These are phyloP conservation scores for Apostichopus californicus DNA, from an alignment of 35 echinoderm and acorn worm species.

Conservation along the genomic window DNA sequence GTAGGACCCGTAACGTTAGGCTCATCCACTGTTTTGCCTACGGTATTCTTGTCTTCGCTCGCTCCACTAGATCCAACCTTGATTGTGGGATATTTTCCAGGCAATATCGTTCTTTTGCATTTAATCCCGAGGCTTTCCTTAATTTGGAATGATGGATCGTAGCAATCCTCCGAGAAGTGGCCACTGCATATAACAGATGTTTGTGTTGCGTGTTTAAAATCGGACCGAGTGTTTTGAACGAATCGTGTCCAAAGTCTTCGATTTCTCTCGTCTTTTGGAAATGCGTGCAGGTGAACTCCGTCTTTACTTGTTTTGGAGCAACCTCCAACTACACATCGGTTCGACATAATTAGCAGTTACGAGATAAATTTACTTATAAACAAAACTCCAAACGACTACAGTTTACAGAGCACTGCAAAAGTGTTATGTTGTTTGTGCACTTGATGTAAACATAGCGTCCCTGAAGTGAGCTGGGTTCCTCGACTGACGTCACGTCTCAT, in stretches of 20 bases:
- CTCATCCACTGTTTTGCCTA: background rate
- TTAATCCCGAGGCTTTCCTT: background rate
- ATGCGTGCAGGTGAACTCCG: background rate
- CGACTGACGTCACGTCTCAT: too few relatives aligned
- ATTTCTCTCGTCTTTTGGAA: conserved; percentile 4
- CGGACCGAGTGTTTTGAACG: background rate
- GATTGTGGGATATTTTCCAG: background rate
- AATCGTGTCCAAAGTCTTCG: conserved; percentile 16
- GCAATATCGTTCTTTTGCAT: background rate
- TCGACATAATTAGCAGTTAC: background rate
- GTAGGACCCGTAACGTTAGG: background rate
- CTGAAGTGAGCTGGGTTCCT: too few relatives aligned
- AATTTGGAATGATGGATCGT: too few relatives aligned
- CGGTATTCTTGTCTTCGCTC: background rate
- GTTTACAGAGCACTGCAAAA: too few relatives aligned
- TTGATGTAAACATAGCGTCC: too few relatives aligned
- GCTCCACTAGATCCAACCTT: background rate
- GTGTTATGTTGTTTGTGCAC: too few relatives aligned
- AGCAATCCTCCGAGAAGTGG: too few relatives aligned
- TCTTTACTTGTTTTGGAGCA: background rate
- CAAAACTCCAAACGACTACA: too few relatives aligned
- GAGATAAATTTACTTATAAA: too few relatives aligned
- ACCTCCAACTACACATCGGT: background rate
- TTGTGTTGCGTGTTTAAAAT: background rate
- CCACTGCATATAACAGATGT: too few relatives aligned